Percentiles rank a stretch among this genome's conserved stretches.
These are phyloP conservation scores for Pantherophis alleghaniensis DNA, from an alignment of 2,797 vertebrate genomes.

Conservation along the genomic window DNA sequence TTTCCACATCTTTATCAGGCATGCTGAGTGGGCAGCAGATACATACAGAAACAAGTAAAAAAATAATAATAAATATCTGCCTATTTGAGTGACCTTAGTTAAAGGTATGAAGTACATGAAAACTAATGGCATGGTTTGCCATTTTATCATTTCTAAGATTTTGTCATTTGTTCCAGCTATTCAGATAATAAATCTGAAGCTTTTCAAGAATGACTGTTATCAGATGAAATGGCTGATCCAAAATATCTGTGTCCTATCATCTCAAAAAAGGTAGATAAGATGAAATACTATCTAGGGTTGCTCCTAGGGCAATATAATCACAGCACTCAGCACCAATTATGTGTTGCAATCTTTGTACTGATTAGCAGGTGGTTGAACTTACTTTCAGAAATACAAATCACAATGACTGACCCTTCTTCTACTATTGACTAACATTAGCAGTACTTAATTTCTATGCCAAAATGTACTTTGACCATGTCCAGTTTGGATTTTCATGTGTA, in stretches of 20 bases:
- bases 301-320: not conserved
- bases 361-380: not conserved
- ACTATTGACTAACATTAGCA: fast-evolving
- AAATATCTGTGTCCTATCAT: slow-evolving; percentile 19
- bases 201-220: slow-evolving; percentile 25
- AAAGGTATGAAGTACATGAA: not conserved
- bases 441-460: not conserved
- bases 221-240: slow-evolving; percentile 28
- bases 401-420: not conserved
- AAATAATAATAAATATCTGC: slow-evolving; percentile 32
- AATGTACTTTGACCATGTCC: not conserved
- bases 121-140: slow-evolving; percentile 32
- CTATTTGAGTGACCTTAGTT: slow-evolving; percentile 12
- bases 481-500: not conserved
- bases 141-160: slow-evolving; percentile 47
- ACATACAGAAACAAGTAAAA: slow-evolving; percentile 28
- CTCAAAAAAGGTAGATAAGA: not conserved
- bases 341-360: not conserved
- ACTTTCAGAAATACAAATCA: not conserved
- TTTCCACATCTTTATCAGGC: not conserved
- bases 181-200: slow-evolving; percentile 57
- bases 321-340: not conserved
- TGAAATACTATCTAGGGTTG: not conserved
- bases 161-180: slow-evolving; percentile 43
- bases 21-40: not conserved